Evolutionary conservation across 2,797 vertebrate species (phyloP).

Genomic region (Tauraco hartlaubi): DNA sequence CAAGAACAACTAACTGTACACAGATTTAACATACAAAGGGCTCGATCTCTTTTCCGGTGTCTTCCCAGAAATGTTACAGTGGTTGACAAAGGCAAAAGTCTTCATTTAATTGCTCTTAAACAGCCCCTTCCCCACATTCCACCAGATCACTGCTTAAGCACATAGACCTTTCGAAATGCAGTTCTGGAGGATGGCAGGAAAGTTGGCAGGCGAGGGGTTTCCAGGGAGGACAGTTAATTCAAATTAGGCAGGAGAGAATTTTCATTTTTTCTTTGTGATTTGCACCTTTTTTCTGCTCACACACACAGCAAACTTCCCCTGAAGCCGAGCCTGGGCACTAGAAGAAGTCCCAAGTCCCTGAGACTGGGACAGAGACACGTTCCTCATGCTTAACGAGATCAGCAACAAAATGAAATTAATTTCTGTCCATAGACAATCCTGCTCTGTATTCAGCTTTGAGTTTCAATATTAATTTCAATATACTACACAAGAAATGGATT

Average conservation of each 20-base stretch:
- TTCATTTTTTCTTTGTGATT: neutral
- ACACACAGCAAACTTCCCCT: neutral
- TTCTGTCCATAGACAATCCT: neutral
- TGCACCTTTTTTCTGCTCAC: slow-evolving; percentile 11
- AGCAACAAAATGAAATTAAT: neutral
- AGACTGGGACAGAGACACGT: neutral
- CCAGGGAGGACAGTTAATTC: neutral
- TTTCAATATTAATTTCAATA: neutral
- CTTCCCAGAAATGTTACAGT: neutral
- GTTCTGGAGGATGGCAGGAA: slow-evolving; percentile 18
- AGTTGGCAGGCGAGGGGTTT: neutral
- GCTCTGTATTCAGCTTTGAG: neutral
- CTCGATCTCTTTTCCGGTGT: neutral
- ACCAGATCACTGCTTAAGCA: neutral
- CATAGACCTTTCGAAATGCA: neutral
- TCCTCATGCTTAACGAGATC: neutral
- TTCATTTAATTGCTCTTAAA: slow-evolving; percentile 10
- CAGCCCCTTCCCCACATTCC: neutral
- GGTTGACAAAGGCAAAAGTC: neutral
- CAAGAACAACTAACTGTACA: neutral
- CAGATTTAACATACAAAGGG: neutral
- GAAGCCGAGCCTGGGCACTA: neutral
- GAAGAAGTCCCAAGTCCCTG: neutral
- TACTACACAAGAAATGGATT: neutral
- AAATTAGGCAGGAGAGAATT: slow-evolving; percentile 13